Percentiles rank a stretch among this genome's conserved stretches.
Evolutionary conservation across 2,888 invertebrate genomes (phyloP).

Genomic region (Thysanoteuthis rhombus): DNA sequence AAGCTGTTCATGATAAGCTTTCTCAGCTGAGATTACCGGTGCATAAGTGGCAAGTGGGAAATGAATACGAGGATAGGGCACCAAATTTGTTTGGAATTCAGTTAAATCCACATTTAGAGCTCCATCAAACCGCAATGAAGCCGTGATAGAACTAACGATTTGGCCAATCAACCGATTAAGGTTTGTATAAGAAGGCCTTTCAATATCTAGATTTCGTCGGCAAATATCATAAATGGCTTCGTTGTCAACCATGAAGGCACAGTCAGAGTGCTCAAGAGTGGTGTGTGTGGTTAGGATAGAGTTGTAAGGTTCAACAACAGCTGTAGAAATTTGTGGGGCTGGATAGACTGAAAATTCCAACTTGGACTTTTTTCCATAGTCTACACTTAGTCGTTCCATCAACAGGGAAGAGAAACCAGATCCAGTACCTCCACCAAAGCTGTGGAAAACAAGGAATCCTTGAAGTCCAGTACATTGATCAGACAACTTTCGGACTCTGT

Average conservation of each 20-base stretch:
- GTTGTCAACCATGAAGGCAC: slow-evolving; percentile 95
- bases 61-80: slow-evolving; percentile 75
- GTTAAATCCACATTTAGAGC: slow-evolving; percentile 70
- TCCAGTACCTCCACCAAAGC: slow-evolving; percentile 72
- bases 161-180: slow-evolving; percentile 93
- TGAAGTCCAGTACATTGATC: slow-evolving; percentile 65
- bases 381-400: slow-evolving; percentile 85
- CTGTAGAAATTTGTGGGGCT: slow-evolving; percentile 88
- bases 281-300: slow-evolving; percentile 95
- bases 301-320: slow-evolving; percentile 95
- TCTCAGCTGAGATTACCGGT: slow-evolving; percentile 58
- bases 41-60: slow-evolving; percentile 83
- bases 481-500: slow-evolving; percentile 75
- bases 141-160: slow-evolving; percentile 72
- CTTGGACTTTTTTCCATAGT: slow-evolving; percentile 83
- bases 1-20: slow-evolving; percentile 59
- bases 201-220: slow-evolving; percentile 82
- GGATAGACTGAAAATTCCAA: slow-evolving; percentile 89
- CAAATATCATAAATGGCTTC: slow-evolving; percentile 91
- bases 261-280: slow-evolving; percentile 90
- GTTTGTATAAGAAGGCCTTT: slow-evolving; percentile 85
- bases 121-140: slow-evolving; percentile 69
- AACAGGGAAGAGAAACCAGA: slow-evolving; percentile 84
- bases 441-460: slow-evolving; percentile 60
- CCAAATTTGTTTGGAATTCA: slow-evolving; percentile 69